phyloP scores from a whole-genome alignment of 2,888 invertebrate species.

The Ormyrus nitidulus region DNA sequence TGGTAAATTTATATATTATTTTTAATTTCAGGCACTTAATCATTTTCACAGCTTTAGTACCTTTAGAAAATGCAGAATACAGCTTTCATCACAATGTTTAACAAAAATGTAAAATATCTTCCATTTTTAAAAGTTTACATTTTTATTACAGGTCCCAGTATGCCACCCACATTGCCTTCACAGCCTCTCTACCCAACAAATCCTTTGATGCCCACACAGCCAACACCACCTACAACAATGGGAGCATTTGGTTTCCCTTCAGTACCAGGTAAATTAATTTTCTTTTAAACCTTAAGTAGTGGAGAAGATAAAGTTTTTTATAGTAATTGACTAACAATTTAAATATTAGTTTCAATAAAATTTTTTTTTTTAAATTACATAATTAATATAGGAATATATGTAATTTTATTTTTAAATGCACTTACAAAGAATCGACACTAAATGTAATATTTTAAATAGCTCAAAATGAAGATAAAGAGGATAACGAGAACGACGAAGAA shows the following conservation, averaged over 20 bases:
- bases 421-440: background rate
- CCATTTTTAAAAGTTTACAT: background rate
- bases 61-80: background rate
- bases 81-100: background rate
- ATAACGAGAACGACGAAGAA: conserved; percentile 43
- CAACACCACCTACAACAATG: conserved; percentile 58
- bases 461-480: conserved; percentile 27
- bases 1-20: conserved; percentile 43
- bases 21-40: background rate
- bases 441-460: conserved; percentile 31
- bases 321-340: too few species aligned
- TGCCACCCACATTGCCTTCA: conserved; percentile 13
- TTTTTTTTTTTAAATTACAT: too few species aligned
- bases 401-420: background rate
- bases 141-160: conserved; percentile 10
- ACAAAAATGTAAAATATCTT: background rate
- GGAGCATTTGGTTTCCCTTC: conserved; percentile 65
- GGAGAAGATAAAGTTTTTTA: too few species aligned
- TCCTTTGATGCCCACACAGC: conserved; percentile 22
- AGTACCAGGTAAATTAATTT: conserved; percentile 60
- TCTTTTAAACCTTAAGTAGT: too few species aligned
- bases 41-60: conserved; percentile 15
- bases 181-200: conserved; percentile 31
- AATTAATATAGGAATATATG: too few species aligned
- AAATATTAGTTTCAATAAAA: too few species aligned